Evolutionary conservation across 2,888 invertebrate genomes (phyloP).

Genomic region (Acrobasis repandana): DNA sequence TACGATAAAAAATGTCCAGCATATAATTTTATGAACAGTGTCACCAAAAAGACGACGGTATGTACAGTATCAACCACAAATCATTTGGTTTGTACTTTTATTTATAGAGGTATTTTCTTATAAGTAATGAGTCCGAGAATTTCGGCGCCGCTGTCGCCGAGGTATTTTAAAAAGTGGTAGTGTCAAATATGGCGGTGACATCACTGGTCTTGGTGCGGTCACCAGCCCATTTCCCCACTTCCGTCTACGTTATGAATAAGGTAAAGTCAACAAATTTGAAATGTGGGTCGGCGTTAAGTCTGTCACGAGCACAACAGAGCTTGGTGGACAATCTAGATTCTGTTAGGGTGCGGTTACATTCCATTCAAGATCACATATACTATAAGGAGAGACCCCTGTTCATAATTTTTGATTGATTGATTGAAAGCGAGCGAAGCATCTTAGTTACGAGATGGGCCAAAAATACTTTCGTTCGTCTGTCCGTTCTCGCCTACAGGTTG

Average conservation of each 20-base stretch:
- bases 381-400: too few relatives aligned
- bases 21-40: too few relatives aligned
- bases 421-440: too few relatives aligned
- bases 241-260: conserved; percentile 10
- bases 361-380: background rate
- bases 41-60: too few relatives aligned
- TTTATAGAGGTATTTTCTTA: background rate
- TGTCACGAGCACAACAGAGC: background rate
- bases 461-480: too few relatives aligned
- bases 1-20: too few relatives aligned
- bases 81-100: background rate
- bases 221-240: conserved; percentile 22
- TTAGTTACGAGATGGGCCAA: too few relatives aligned
- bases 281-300: background rate
- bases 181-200: conserved; percentile 4
- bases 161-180: conserved; percentile 15
- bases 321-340: background rate
- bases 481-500: too few relatives aligned
- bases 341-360: background rate
- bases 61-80: too few relatives aligned
- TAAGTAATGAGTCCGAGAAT: background rate
- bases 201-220: conserved; percentile 1
- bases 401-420: background rate
- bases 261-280: conserved; percentile 11
- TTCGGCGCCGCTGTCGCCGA: conserved; percentile 3